A percentile compares a stretch with the other conserved stretches of the same genome.
phyloP scores from a whole-genome alignment of 1,140 invertebrate genomes.

The Drosophila seguyi region DNA sequence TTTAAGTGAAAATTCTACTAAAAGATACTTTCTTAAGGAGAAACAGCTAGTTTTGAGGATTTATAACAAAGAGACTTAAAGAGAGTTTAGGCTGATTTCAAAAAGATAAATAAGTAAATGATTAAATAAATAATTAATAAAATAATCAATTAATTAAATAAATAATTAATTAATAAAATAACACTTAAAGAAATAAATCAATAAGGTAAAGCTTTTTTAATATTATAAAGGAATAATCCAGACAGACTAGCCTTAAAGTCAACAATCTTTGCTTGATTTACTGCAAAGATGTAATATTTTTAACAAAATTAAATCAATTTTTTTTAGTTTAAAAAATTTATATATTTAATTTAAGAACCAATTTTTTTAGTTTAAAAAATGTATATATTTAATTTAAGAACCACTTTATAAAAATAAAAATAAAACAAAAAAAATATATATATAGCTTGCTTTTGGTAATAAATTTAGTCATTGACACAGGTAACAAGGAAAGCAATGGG shows the following conservation, averaged over 20 bases:
- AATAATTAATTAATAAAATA: neutral
- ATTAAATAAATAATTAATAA: neutral
- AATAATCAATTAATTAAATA: too few relatives aligned
- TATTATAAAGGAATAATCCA: neutral
- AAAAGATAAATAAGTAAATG: neutral
- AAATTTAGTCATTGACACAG: constrained; percentile 66
- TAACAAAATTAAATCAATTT: too few relatives aligned
- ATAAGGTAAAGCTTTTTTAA: neutral
- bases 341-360: too few relatives aligned
- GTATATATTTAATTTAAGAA: neutral
- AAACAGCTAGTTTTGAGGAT: neutral
- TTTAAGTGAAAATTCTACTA: constrained; percentile 6
- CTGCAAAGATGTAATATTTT: too few relatives aligned
- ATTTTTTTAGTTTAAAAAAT: neutral
- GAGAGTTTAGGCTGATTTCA: too few relatives aligned
- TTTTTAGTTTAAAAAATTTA: too few relatives aligned
- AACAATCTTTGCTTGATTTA: neutral
- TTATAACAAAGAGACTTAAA: neutral
- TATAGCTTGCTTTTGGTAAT: neutral
- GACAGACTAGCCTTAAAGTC: fast-evolving
- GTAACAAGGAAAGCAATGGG: constrained; percentile 25
- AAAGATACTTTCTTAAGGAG: neutral
- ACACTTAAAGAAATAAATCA: neutral
- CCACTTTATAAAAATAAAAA: neutral
- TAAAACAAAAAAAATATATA: too few relatives aligned